Conservation (phyloP, 2,797 vertebrate species). For the Acanthopagrus latus region DNA sequence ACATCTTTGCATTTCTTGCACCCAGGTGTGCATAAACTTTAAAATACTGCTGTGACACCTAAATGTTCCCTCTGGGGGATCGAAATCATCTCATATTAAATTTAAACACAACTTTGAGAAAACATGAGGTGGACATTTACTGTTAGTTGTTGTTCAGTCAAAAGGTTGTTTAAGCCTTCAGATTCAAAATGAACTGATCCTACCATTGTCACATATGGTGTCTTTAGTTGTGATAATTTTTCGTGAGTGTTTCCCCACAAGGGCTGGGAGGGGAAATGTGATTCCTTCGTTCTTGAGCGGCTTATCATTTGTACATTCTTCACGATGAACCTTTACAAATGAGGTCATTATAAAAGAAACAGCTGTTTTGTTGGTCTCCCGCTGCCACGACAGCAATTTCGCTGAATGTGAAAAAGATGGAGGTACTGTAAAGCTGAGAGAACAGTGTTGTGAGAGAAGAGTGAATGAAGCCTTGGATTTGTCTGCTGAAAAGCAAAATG, state of each 20-base stretch:
- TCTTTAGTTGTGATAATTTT: conserved; percentile 7
- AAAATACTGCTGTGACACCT: not conserved
- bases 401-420: conserved; percentile 7
- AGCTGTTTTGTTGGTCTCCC: conserved; percentile 54
- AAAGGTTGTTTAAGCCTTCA: not conserved
- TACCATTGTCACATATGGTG: not conserved
- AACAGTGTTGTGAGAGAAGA: not conserved
- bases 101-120: conserved; percentile 5
- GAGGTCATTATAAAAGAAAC: conserved; percentile 55
- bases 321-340: conserved; percentile 31
- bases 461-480: conserved; percentile 25
- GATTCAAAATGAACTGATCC: conserved; percentile 12
- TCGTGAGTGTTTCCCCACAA: conserved; percentile 17
- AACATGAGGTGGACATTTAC: not conserved
- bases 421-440: not conserved
- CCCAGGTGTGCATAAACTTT: too few species aligned
- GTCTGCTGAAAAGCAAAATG: conserved; percentile 37
- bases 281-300: conserved; percentile 23
- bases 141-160: not conserved
- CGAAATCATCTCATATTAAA: not conserved
- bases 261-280: conserved; percentile 6
- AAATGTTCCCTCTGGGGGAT: not conserved
- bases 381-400: conserved; percentile 49
- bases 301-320: conserved; percentile 43
- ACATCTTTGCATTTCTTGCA: too few species aligned